A percentile compares a stretch with the other conserved stretches of the same genome.
phyloP scores from a whole-genome alignment of 1,140 invertebrate species.

The Hylaeus anthracinus region DNA sequence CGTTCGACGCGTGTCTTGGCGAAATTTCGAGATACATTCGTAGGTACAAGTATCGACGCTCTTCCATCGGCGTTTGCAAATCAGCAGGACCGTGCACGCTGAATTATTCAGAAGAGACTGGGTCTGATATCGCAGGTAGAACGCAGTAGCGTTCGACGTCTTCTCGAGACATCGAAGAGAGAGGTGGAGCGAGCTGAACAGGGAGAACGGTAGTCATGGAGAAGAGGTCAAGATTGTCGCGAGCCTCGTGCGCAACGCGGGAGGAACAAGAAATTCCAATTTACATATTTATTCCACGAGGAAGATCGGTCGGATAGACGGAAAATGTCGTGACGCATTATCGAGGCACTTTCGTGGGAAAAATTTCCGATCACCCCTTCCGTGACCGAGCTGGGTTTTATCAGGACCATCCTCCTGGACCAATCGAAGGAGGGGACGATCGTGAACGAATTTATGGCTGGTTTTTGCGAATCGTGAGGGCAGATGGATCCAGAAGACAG shows the following conservation, averaged over 20 bases:
- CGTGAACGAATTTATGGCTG: too few relatives aligned
- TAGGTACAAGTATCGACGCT: slow-evolving; percentile 46
- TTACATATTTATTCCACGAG: slow-evolving; percentile 72
- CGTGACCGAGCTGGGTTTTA: slow-evolving; percentile 37
- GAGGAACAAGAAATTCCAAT: slow-evolving; percentile 55
- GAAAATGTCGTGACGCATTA: slow-evolving; percentile 67
- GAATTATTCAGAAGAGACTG: slow-evolving; percentile 63
- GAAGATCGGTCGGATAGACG: slow-evolving; percentile 65
- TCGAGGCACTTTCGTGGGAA: slow-evolving; percentile 41
- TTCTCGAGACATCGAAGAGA: slow-evolving; percentile 44
- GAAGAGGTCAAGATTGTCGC: slow-evolving; percentile 64
- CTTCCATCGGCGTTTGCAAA: slow-evolving; percentile 51
- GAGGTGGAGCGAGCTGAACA: slow-evolving; percentile 1
- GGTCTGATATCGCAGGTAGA: slow-evolving; percentile 44
- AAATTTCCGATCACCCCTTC: slow-evolving; percentile 28
- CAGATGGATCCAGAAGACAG: too few relatives aligned
- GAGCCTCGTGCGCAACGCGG: slow-evolving; percentile 39
- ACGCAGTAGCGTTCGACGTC: slow-evolving; percentile 60
- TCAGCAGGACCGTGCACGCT: slow-evolving; percentile 52
- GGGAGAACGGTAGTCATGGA: slow-evolving; percentile 22
- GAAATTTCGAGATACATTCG: slow-evolving; percentile 29
- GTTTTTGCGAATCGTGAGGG: too few relatives aligned
- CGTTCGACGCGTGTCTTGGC: neutral
- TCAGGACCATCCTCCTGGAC: neutral
- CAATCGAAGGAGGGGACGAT: neutral